phyloP scores from a whole-genome alignment of 2,888 invertebrate genomes.

The Apeira syringaria region DNA sequence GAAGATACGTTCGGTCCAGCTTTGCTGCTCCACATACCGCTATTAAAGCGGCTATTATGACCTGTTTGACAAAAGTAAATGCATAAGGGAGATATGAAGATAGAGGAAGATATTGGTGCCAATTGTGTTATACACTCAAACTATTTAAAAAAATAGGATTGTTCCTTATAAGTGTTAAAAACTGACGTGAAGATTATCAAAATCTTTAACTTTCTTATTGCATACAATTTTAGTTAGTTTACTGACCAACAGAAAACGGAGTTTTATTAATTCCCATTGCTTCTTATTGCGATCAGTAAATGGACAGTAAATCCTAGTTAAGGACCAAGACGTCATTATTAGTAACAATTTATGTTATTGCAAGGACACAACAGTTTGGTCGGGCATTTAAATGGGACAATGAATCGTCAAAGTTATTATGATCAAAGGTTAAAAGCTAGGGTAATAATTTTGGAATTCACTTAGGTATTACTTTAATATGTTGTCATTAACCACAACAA shows the following conservation, averaged over 20 bases:
- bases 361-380: not conserved
- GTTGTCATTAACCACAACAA: too few species aligned
- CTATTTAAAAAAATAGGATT: too few species aligned
- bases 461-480: not conserved
- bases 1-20: constrained; percentile 61
- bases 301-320: not conserved
- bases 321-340: not conserved
- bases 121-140: too few species aligned
- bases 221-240: too few species aligned
- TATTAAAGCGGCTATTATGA: constrained; percentile 60
- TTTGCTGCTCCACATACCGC: constrained; percentile 67
- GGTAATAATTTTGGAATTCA: not conserved
- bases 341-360: not conserved
- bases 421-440: not conserved
- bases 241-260: too few species aligned
- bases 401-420: not conserved
- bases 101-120: too few species aligned
- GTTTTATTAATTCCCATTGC: not conserved
- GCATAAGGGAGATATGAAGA: too few species aligned
- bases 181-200: too few species aligned
- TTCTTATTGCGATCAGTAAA: not conserved
- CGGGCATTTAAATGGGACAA: not conserved
- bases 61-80: constrained; percentile 40
- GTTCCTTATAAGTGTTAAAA: too few species aligned
- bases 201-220: too few species aligned